These are phyloP conservation scores for Axinella damicornis DNA, from an alignment of 37 sponge, comb jelly and placozoan genomes.

Conservation along the genomic window DNA sequence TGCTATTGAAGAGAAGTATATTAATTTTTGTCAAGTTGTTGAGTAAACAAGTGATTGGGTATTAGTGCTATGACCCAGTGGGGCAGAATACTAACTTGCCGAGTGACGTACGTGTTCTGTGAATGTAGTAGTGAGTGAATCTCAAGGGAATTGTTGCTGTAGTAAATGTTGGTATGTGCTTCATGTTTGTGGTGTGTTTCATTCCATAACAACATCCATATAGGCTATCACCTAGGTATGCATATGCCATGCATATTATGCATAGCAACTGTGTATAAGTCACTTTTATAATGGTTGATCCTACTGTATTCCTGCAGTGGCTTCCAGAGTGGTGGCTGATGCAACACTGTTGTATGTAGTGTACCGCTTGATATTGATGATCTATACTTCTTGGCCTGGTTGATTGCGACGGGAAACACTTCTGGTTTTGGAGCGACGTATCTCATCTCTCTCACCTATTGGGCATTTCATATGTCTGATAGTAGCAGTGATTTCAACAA, in stretches of 20 bases:
- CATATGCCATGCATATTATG: neutral
- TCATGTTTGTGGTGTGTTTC: no score
- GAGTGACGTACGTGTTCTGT: no score
- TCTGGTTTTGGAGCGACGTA: neutral
- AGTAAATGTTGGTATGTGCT: no score
- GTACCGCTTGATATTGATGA: constrained; percentile 41
- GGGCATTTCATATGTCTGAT: constrained; percentile 44
- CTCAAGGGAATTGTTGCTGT: no score
- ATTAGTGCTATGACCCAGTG: no score
- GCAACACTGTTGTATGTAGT: constrained; percentile 49
- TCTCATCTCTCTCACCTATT: constrained; percentile 64
- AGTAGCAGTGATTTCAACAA: constrained; percentile 22
- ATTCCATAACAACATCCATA: no score
- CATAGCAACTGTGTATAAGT: neutral
- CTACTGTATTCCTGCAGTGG: constrained; percentile 58
- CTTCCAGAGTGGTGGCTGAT: constrained; percentile 34
- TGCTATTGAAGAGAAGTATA: no score
- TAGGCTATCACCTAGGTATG: no score
- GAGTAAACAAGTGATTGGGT: no score
- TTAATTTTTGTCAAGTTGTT: no score
- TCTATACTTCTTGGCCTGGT: constrained; percentile 57
- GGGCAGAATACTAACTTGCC: no score
- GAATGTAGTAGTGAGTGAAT: no score
- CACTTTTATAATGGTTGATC: neutral
- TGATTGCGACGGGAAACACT: constrained; percentile 1